Percentiles rank a stretch among this genome's conserved stretches.
phyloP scores from a whole-genome alignment of 2,113 vertebrate genomes.

The Dromiciops gliroides region DNA sequence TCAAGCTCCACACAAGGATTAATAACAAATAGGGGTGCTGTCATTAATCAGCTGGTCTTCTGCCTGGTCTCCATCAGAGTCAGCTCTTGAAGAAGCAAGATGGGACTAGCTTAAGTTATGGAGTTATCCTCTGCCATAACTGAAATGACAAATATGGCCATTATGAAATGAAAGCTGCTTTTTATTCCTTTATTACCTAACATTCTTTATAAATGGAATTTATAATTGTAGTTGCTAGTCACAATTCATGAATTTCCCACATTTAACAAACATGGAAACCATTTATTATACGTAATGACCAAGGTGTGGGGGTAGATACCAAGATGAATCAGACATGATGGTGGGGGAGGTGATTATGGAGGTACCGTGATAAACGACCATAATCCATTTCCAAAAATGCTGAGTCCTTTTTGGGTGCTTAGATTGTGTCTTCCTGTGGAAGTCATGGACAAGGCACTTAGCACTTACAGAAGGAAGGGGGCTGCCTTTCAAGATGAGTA shows the following conservation, averaged over 20 bases:
- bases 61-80: not conserved
- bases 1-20: not conserved
- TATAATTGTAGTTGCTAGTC: not conserved
- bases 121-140: not conserved
- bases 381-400: not conserved
- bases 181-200: not conserved
- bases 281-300: not conserved
- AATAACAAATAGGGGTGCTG: not conserved
- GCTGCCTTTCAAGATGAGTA: not conserved
- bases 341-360: not conserved
- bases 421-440: not conserved
- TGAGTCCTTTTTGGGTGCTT: not conserved
- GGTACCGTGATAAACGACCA: not conserved
- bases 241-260: not conserved
- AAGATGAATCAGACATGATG: conserved; percentile 13
- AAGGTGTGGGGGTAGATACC: conserved; percentile 29
- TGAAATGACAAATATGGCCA: not conserved
- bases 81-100: not conserved
- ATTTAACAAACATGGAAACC: not conserved
- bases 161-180: not conserved
- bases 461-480: not conserved
- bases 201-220: conserved; percentile 1
- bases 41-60: not conserved
- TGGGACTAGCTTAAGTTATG: not conserved
- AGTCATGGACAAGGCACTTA: not conserved